Evolutionary conservation across 2,888 invertebrate species (phyloP), one percentile per base, ranked within the genome.

Genomic region (Ochlodes sylvanus): DNA sequence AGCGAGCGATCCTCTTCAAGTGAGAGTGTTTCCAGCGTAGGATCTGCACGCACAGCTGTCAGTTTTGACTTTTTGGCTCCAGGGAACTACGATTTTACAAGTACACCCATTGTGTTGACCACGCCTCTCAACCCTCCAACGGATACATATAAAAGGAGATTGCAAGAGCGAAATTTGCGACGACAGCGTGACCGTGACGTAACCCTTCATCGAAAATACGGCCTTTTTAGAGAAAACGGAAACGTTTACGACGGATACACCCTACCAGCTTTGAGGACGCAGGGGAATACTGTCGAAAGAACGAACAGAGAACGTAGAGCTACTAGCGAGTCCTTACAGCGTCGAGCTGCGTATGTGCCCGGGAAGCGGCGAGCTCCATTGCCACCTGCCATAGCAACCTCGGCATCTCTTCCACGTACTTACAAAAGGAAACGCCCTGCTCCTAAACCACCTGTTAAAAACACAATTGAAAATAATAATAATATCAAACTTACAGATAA

Each of bases 361-460:
- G 97, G 97, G 27, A 97, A 97, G 83, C 88, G 97, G 61, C 95
- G 94, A 78, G 97, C 97, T 0, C 97, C 97, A 0, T 94, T 94
- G 72, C 97, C 97, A 6, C 97, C 96, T 0, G 81, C 77, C n/a
- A 87, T 71, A 72, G 83, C 75, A 19, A 63, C 71, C 56, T 75
- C 75, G 1, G 91, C 94, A 3, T 92, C 94, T 9, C 94, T 94
- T 44, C 73, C 77, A 21, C 76, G 78, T 62, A 79, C 79, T 32
- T 80, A 82, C 63, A 80, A 81, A 56, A 81, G 88, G 77, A 94
- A 94, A 76, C 86, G 94, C 71, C 94, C 89, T 17, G 95, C 95
- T 1, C 95, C 95, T 6, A 93, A 89, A 70, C 95, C 95, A 2
- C 95, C 94, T 1, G 50, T 70, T n/a, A 80, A 74, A 55, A 64